Conservation (phyloP, 1,140 invertebrate species). For the Maniola jurtina region DNA sequence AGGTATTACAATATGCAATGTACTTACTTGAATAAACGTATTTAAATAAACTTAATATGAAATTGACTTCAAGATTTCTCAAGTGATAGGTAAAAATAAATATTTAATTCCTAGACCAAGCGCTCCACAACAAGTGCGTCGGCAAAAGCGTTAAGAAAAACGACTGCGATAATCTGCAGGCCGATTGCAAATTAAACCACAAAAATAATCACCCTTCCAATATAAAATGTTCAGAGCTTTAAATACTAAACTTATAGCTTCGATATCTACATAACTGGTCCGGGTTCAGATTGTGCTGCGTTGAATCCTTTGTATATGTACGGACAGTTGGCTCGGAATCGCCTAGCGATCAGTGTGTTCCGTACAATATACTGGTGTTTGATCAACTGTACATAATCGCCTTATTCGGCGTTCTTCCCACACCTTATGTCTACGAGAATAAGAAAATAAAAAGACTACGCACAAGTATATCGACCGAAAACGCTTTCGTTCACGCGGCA, state of each 20-base stretch:
- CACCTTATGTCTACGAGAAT: constrained; percentile 59
- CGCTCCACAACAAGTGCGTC: constrained; percentile 3
- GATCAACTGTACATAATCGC: constrained; percentile 55
- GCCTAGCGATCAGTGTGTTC: constrained; percentile 38
- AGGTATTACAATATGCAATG: too few relatives aligned
- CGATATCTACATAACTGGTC: constrained; percentile 59
- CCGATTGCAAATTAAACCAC: constrained; percentile 65
- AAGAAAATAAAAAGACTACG: constrained; percentile 56
- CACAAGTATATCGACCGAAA: constrained; percentile 45
- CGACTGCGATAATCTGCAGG: constrained; percentile 41
- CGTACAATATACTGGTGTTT: constrained; percentile 62
- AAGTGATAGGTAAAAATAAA: constrained; percentile 20
- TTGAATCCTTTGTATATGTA: constrained; percentile 42
- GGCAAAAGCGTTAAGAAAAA: constrained; percentile 30
- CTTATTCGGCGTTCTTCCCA: constrained; percentile 68
- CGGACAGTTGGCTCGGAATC: constrained; percentile 39
- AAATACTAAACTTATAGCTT: constrained; percentile 55
- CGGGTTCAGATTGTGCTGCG: constrained; percentile 37
- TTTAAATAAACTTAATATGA: neutral
- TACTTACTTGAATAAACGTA: neutral
- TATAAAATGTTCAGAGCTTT: constrained; percentile 54
- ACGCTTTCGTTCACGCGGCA: constrained; percentile 60
- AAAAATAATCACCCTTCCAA: constrained; percentile 67
- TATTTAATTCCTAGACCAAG: constrained; percentile 20
- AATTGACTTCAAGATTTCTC: constrained; percentile 1